phyloP scores from a whole-genome alignment of 2,113 vertebrate species.

The Elgaria multicarinata region DNA sequence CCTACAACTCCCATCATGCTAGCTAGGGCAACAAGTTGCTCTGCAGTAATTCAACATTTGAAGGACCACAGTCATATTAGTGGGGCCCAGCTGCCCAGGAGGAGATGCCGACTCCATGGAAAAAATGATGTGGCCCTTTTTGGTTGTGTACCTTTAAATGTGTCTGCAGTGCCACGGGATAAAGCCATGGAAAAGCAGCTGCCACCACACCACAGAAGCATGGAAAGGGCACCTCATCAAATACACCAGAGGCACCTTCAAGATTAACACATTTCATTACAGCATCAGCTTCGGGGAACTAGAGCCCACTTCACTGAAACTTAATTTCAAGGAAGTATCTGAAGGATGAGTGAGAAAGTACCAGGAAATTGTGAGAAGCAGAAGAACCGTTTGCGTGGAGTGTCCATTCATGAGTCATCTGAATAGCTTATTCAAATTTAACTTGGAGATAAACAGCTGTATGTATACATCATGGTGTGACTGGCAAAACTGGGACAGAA shows the following conservation, averaged over 20 bases:
- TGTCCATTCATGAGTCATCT: neutral
- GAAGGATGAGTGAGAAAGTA: neutral
- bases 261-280: neutral
- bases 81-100: neutral
- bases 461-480: neutral
- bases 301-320: neutral
- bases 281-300: neutral
- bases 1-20: too few relatives aligned
- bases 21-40: too few relatives aligned
- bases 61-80: too few relatives aligned
- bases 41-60: too few relatives aligned
- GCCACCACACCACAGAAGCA: neutral
- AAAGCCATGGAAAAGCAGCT: neutral
- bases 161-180: too few relatives aligned
- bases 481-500: slow-evolving; percentile 8
- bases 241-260: too few relatives aligned
- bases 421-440: neutral
- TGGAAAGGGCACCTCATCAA: neutral
- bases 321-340: neutral
- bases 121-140: too few relatives aligned
- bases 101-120: too few relatives aligned
- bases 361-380: neutral
- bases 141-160: neutral
- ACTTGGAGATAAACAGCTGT: slow-evolving; percentile 27
- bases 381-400: neutral